These are phyloP conservation scores for Andrena minutula DNA, from an alignment of 2,888 invertebrate genomes.

Conservation along the genomic window DNA sequence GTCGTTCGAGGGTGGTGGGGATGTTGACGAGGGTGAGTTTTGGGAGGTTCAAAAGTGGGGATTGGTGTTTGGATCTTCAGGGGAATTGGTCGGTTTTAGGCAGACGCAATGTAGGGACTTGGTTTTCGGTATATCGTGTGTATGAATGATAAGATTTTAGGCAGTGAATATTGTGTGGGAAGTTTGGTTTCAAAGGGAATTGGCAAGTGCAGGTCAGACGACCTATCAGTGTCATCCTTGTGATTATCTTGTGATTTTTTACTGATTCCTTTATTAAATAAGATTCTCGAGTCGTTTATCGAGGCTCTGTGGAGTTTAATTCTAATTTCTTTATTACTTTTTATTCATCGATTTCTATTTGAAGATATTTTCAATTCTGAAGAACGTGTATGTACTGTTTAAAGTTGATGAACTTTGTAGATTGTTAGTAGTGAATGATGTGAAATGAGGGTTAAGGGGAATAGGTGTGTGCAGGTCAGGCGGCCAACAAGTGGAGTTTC, in stretches of 20 bases:
- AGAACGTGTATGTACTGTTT: too few species aligned
- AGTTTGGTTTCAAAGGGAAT: neutral
- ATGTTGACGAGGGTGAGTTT: conserved; percentile 48
- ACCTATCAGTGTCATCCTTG: too few species aligned
- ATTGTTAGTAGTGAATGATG: neutral
- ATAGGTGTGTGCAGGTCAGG: too few species aligned
- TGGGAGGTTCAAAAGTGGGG: neutral
- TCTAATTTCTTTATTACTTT: neutral
- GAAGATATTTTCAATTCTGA: neutral
- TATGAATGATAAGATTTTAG: too few species aligned
- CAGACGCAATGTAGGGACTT: neutral
- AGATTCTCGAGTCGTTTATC: too few species aligned
- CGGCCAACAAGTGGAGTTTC: too few species aligned
- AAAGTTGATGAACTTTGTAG: too few species aligned
- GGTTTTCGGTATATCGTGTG: neutral
- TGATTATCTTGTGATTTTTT: too few species aligned
- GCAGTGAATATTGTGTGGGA: too few species aligned
- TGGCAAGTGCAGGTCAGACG: neutral
- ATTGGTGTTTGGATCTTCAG: neutral
- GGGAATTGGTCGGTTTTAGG: conserved; percentile 6
- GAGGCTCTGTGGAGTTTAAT: too few species aligned
- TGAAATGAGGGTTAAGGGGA: neutral
- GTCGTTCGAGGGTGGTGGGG: neutral
- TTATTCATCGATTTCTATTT: neutral
- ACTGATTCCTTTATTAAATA: too few species aligned